Conservation (phyloP, 35 echinoderm and acorn worm genomes). For the Anneissia japonica region DNA sequence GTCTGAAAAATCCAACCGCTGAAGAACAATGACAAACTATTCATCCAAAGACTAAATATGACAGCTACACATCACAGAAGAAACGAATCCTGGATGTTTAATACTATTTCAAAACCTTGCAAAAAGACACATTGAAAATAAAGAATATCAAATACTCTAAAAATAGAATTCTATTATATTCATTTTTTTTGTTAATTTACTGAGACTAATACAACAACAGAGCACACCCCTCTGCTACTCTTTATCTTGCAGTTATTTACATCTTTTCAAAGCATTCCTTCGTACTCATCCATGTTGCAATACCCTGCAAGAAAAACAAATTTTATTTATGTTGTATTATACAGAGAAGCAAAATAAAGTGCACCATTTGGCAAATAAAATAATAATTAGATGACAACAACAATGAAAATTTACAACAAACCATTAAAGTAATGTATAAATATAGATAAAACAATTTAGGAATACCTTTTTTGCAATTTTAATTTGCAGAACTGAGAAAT, state of each 20-base stretch:
- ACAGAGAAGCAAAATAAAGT: not conserved
- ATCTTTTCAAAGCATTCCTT: slow-evolving; percentile 72
- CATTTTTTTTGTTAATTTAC: not conserved
- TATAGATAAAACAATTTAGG: not conserved
- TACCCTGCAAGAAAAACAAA: slow-evolving; percentile 42
- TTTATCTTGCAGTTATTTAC: too few relatives aligned
- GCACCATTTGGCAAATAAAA: not conserved
- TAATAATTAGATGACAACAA: not conserved
- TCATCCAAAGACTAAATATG: too few relatives aligned
- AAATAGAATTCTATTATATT: not conserved
- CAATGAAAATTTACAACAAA: not conserved
- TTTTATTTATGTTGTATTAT: not conserved
- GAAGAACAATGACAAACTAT: too few relatives aligned
- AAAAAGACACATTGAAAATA: not conserved
- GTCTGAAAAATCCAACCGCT: too few relatives aligned
- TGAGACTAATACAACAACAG: too few relatives aligned
- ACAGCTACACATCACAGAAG: too few relatives aligned
- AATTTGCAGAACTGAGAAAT: slow-evolving; percentile 92
- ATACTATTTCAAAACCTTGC: not conserved
- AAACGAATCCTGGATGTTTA: too few relatives aligned
- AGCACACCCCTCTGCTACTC: too few relatives aligned
- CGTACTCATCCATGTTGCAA: slow-evolving; percentile 51
- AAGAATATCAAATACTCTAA: not conserved
- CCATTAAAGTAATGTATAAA: not conserved
- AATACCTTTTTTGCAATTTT: slow-evolving; percentile 95